Percentiles rank a stretch among this genome's conserved stretches.
Conservation (phyloP, 1,140 invertebrate species). For the Lutraria rhynchaena region DNA sequence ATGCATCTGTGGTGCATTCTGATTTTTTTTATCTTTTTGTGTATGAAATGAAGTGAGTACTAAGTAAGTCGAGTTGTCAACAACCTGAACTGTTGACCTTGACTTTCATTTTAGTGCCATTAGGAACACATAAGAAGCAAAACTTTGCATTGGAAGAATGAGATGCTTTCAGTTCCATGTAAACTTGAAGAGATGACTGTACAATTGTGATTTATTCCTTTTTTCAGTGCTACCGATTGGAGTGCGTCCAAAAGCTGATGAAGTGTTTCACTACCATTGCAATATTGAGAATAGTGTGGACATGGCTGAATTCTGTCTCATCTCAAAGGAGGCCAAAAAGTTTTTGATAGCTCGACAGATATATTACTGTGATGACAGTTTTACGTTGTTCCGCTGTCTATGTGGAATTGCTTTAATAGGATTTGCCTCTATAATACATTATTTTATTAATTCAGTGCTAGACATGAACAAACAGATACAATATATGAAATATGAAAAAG, state of each 20-base stretch:
- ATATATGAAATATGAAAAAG: too few relatives aligned
- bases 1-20: too few relatives aligned
- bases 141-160: background rate
- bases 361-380: constrained; percentile 12
- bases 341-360: constrained; percentile 4
- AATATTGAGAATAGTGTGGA: background rate
- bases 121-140: background rate
- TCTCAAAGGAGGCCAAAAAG: background rate
- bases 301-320: constrained; percentile 3
- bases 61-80: background rate
- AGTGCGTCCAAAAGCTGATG: background rate
- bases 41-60: too few relatives aligned
- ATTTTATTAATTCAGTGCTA: background rate
- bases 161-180: background rate
- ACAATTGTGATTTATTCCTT: background rate
- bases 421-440: background rate
- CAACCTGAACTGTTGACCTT: background rate
- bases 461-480: background rate
- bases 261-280: constrained; percentile 16
- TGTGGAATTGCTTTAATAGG: background rate
- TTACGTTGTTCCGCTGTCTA: background rate
- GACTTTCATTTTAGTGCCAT: background rate
- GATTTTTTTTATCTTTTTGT: too few relatives aligned
- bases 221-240: constrained; percentile 5
- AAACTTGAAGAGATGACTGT: background rate